Conservation (phyloP, 2,797 vertebrate species). For the Potorous gilbertii region DNA sequence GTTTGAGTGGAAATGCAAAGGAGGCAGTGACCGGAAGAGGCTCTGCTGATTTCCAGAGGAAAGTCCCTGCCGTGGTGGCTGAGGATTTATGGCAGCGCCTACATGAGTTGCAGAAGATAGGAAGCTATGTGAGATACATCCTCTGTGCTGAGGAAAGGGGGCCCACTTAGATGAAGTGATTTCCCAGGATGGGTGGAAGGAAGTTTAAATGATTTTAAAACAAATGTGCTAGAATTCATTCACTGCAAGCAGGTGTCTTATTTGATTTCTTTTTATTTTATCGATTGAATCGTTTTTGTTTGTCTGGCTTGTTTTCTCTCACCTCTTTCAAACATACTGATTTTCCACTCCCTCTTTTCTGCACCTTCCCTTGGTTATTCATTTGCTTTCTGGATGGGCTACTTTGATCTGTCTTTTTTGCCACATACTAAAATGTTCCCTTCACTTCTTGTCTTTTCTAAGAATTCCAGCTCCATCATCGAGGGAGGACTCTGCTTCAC, state of each 20-base stretch:
- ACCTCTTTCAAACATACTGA: background rate
- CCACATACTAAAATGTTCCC: background rate
- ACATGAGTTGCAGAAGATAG: too few relatives aligned
- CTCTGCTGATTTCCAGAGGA: background rate
- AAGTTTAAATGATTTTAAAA: background rate
- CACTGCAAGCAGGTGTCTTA: background rate
- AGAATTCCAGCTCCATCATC: too few relatives aligned
- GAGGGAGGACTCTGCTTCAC: background rate
- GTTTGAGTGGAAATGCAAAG: background rate
- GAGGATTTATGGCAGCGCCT: background rate
- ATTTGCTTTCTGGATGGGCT: background rate
- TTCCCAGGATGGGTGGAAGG: background rate
- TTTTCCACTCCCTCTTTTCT: background rate
- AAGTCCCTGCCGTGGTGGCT: background rate
- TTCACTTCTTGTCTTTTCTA: background rate
- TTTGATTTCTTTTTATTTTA: too few relatives aligned
- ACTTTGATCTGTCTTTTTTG: background rate
- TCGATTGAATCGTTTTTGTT: background rate
- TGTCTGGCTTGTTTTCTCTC: background rate
- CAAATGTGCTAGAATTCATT: background rate
- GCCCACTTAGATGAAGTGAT: background rate
- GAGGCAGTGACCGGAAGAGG: background rate
- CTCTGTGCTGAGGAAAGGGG: too few relatives aligned
- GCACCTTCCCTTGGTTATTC: background rate
- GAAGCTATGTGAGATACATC: too few relatives aligned